These are phyloP conservation scores for Todiramphus saurophagus DNA, from an alignment of 2,113 vertebrate species.

Conservation along the genomic window DNA sequence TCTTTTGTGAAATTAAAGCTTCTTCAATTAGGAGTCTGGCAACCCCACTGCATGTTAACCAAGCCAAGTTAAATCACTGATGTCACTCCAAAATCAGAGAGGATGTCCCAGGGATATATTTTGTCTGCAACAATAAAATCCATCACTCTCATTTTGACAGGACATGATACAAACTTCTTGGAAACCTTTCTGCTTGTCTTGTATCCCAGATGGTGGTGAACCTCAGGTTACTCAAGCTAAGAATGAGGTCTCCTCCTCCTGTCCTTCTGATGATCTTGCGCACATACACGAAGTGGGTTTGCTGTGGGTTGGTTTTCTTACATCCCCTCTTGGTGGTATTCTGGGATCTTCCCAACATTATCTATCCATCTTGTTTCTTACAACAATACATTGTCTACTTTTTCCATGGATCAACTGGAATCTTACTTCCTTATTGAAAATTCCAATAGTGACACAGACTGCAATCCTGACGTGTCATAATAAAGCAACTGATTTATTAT, in stretches of 20 bases:
- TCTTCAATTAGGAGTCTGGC: background rate
- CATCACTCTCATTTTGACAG: background rate
- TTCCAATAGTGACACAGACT: background rate
- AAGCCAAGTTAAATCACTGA: background rate
- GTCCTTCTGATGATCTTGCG: background rate
- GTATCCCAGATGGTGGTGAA: background rate
- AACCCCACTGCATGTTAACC: background rate
- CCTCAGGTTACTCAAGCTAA: background rate
- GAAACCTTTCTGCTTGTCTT: background rate
- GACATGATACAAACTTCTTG: background rate
- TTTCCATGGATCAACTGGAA: background rate
- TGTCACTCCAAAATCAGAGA: background rate
- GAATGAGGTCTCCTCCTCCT: background rate
- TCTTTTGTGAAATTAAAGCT: slow-evolving; percentile 25
- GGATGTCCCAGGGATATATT: background rate
- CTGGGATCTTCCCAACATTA: background rate
- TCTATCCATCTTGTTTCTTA: background rate
- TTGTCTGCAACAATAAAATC: background rate
- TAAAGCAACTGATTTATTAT: background rate
- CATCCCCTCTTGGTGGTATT: background rate
- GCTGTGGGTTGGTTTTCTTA: background rate
- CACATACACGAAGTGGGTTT: background rate
- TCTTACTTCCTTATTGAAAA: background rate
- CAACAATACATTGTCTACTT: background rate
- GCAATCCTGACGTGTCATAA: background rate